phyloP scores from a whole-genome alignment of 1,140 invertebrate genomes.

The Diprion similis region DNA sequence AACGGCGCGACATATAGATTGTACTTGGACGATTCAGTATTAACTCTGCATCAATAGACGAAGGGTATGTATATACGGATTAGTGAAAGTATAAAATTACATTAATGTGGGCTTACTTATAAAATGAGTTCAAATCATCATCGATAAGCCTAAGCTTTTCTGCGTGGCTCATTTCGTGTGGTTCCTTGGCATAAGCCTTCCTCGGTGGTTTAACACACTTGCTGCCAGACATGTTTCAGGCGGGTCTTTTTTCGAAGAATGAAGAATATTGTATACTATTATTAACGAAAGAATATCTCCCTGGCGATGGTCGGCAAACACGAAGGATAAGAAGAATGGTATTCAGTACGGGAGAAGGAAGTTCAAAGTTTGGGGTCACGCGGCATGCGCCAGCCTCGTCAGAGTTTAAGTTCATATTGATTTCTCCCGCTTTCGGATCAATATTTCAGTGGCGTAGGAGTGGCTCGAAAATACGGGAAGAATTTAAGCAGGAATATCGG shows the following conservation, averaged over 20 bases:
- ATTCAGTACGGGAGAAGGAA: not conserved
- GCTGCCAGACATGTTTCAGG: constrained; percentile 46
- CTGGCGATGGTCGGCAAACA: not conserved
- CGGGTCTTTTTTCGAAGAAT: no score
- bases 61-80: no score
- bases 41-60: no score
- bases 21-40: no score
- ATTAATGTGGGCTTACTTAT: constrained; percentile 51
- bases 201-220: constrained; percentile 53
- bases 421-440: not conserved
- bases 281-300: not conserved
- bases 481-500: no score
- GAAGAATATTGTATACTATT: no score
- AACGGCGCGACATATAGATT: no score
- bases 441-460: not conserved
- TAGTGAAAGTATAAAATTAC: not conserved
- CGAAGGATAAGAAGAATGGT: not conserved
- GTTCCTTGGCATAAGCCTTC: constrained; percentile 52
- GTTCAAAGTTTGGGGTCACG: not conserved
- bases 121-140: constrained; percentile 62
- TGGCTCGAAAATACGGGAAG: no score
- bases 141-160: constrained; percentile 61
- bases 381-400: constrained; percentile 3
- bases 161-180: constrained; percentile 57
- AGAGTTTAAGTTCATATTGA: not conserved